These are phyloP conservation scores for Campylomormyrus tamandua DNA, from an alignment of 2,113 vertebrate species.

Conservation along the genomic window DNA sequence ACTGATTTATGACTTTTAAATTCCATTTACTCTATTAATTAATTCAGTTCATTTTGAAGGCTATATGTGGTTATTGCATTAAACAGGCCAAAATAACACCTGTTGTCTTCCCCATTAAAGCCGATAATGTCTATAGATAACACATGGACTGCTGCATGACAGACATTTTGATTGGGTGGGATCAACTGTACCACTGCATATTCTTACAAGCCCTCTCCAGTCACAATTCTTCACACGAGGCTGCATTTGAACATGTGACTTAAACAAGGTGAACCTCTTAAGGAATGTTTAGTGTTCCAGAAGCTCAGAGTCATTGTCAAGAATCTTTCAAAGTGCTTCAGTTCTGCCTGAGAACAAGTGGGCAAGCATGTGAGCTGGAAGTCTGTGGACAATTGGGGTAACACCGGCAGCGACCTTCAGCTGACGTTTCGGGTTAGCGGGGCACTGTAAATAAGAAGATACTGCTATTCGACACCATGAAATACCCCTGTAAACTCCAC, in stretches of 20 bases:
- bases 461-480: slow-evolving; percentile 38
- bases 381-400: not conserved
- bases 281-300: not conserved
- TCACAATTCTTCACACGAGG: not conserved
- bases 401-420: slow-evolving; percentile 12
- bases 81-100: not conserved
- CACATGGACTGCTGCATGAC: not conserved
- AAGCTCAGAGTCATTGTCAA: not conserved
- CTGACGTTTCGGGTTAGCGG: slow-evolving; percentile 41
- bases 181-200: not conserved
- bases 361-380: not conserved
- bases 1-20: not conserved
- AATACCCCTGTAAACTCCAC: slow-evolving; percentile 50
- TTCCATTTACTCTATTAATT: not conserved
- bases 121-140: not conserved
- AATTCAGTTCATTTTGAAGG: not conserved
- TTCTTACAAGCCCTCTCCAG: not conserved
- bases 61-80: not conserved
- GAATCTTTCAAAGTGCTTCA: not conserved
- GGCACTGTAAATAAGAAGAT: slow-evolving; percentile 50
- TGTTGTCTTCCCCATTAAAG: not conserved
- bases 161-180: not conserved
- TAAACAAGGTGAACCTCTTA: not conserved
- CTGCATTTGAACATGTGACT: not conserved
- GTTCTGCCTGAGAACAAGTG: not conserved